Percentiles rank a stretch among this genome's conserved stretches.
These are phyloP conservation scores for Trichogramma dendrolimi DNA, from an alignment of 2,888 invertebrate genomes.

Conservation along the genomic window DNA sequence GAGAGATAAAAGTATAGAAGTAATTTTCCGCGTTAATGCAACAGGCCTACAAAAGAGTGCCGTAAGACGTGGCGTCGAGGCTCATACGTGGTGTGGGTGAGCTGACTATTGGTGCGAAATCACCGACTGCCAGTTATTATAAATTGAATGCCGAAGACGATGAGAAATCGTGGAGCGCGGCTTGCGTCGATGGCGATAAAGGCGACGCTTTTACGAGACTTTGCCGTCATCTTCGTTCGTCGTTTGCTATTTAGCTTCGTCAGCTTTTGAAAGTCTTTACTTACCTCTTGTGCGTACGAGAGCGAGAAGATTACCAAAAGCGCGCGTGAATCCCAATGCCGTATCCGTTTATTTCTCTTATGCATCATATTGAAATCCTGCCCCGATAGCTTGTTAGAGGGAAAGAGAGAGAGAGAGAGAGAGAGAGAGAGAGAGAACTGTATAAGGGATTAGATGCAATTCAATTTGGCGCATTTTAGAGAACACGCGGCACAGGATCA, in stretches of 20 bases:
- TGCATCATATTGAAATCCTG: constrained; percentile 2
- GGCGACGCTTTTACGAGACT: constrained; percentile 36
- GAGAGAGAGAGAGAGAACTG: too few species aligned
- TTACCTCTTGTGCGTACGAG: neutral
- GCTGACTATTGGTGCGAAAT: constrained; percentile 25
- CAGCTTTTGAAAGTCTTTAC: neutral
- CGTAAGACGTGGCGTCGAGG: too few species aligned
- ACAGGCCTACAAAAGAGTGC: constrained; percentile 18
- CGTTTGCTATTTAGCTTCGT: constrained; percentile 6
- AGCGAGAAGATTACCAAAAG: too few species aligned
- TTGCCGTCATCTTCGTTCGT: constrained; percentile 6
- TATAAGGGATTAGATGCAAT: too few species aligned
- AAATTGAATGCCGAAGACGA: constrained; percentile 42
- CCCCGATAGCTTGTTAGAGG: constrained; percentile 1
- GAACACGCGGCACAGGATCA: too few species aligned
- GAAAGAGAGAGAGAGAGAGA: too few species aligned
- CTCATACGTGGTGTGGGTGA: too few species aligned
- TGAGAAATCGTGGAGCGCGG: constrained; percentile 34
- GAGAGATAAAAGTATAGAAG: constrained; percentile 31
- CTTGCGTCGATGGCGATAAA: constrained; percentile 33
- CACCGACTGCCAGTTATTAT: constrained; percentile 42
- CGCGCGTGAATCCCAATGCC: neutral
- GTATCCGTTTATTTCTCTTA: neutral
- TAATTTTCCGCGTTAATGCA: constrained; percentile 45
- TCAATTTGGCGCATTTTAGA: too few species aligned